Percentiles rank a stretch among this genome's conserved stretches.
These are phyloP conservation scores for Cheracebus regulus DNA, from an alignment of 2,797 vertebrate species.

Conservation along the genomic window DNA sequence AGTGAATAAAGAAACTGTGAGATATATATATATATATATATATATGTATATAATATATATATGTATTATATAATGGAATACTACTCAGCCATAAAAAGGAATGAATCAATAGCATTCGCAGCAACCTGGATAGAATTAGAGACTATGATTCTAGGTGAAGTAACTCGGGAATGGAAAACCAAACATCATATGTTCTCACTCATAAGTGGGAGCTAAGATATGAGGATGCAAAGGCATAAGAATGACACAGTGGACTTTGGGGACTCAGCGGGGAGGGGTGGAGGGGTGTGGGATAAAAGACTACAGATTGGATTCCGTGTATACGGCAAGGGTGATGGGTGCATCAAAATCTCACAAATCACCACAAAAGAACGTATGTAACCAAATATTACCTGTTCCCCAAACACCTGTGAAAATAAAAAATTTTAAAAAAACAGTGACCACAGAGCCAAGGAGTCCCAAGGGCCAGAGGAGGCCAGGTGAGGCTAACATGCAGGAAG, in stretches of 20 bases:
- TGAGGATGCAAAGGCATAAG: neutral
- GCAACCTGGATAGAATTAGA: neutral
- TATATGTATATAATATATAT: too few relatives aligned
- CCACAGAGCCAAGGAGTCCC: neutral
- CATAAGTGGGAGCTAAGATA: neutral
- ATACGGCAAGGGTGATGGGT: neutral
- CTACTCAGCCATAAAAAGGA: neutral
- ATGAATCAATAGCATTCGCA: neutral
- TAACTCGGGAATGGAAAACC: neutral
- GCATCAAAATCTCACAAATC: neutral
- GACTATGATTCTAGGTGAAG: neutral
- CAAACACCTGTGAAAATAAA: neutral
- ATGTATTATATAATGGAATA: neutral
- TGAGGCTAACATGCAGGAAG: rapidly evolving
- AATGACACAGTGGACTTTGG: neutral
- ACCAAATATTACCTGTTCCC: neutral
- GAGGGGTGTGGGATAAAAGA: neutral
- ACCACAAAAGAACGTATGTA: neutral
- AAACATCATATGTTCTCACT: neutral
- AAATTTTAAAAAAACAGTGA: neutral
- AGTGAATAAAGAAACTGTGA: neutral
- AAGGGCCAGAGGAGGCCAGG: neutral
- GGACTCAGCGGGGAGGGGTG: neutral
- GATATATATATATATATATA: too few relatives aligned
- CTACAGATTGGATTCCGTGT: neutral